Evolutionary conservation across 1,140 invertebrate species (phyloP), one percentile per base, ranked within the genome.

Genomic region (Drosophila ambigua): DNA sequence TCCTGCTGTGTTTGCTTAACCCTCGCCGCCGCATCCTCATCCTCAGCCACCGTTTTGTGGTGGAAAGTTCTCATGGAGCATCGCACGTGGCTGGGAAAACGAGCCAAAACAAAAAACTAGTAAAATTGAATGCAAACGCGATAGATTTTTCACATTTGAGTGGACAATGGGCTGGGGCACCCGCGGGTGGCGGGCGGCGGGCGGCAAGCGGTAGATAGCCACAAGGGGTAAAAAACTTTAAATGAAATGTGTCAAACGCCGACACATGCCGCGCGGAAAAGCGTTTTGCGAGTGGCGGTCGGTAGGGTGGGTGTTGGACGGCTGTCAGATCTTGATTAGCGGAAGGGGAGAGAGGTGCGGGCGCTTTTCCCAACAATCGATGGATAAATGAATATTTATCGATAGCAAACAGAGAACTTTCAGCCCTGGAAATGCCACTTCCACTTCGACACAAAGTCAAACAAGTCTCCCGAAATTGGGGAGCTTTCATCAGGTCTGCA

Each of bases 171-270:
- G 5, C 31, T 46, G 20, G 7, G 13, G 20, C 23, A 31, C 20
- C 20, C 20, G 62, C 52, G n/a, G 20, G 26, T 15, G 23, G 3
- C 31, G 9, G 9, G 64, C 26, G 24, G 41, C 52, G n/a, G 20
- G 26, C 11, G 23, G 3, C 31, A 31, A 31, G 64, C 26, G 24
- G 41, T 46, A 20, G 24, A 49, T 54, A 20, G 31, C 31, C 15
- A 13, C 15, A 13, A 28, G 31, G 48, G 51, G 16, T 5, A 46
- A 73, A 77, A 61, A 62, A 72, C 72, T 76, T 76, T 74, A 80
- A 77, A 80, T 85, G 81, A 85, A 77, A 84, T 85, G 81, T 84
- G 80, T 85, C 80, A 85, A 85, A 77, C 53, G 53, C 77, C 64
- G 66, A 77, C 77, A 80, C 59, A 83, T 77, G 66, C 72, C 51